Evolutionary conservation across 2,797 vertebrate genomes (phyloP).

Genomic region (Neopelma chrysocephalum): DNA sequence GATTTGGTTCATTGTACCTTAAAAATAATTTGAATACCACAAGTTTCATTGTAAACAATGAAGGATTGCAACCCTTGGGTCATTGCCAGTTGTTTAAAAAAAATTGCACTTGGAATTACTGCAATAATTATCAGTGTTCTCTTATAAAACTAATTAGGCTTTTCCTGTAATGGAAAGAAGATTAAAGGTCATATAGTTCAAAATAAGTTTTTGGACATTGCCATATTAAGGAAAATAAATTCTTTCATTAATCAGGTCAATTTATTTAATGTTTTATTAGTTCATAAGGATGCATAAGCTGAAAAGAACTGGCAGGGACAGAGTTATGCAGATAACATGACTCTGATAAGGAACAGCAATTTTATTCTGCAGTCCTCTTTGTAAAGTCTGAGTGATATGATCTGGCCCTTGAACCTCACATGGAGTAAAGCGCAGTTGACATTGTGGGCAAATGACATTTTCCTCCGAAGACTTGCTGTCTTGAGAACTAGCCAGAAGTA

Average conservation of each 20-base stretch:
- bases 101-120: slow-evolving; percentile 23
- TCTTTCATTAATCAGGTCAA: slow-evolving; percentile 11
- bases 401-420: neutral
- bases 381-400: neutral
- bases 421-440: neutral
- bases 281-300: neutral
- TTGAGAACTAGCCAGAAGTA: neutral
- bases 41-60: slow-evolving; percentile 35
- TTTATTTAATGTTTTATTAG: neutral
- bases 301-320: neutral
- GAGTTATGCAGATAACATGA: neutral
- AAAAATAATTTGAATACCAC: slow-evolving; percentile 9
- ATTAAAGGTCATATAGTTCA: slow-evolving; percentile 53
- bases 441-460: neutral
- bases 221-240: slow-evolving; percentile 27
- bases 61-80: slow-evolving; percentile 18
- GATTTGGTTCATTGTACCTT: slow-evolving; percentile 2
- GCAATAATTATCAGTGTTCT: slow-evolving; percentile 44
- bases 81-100: slow-evolving; percentile 4
- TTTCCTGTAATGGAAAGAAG: slow-evolving; percentile 56
- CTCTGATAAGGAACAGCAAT: neutral
- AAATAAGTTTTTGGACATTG: neutral
- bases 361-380: neutral
- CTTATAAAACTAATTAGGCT: slow-evolving; percentile 57
- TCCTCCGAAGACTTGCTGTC: neutral